These are phyloP conservation scores for Luidia sarsii DNA, from an alignment of 53 echinoderm and acorn worm species.

Conservation along the genomic window DNA sequence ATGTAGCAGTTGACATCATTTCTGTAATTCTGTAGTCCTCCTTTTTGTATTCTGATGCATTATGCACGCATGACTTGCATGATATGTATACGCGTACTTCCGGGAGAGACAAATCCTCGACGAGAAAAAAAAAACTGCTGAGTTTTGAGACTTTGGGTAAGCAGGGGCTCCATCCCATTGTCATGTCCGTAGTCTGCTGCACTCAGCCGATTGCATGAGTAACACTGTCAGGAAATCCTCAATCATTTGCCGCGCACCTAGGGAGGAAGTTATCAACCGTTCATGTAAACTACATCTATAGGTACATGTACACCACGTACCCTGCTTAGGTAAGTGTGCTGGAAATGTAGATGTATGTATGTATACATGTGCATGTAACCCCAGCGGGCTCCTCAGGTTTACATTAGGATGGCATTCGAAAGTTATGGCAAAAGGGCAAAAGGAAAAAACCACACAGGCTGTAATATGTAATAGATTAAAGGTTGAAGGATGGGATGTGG, in stretches of 20 bases:
- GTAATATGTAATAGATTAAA: too few relatives aligned
- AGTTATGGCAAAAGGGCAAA: not conserved
- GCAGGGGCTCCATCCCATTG: not conserved
- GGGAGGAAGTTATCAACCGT: slow-evolving; percentile 21
- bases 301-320: not conserved
- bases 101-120: not conserved
- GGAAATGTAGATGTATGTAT: not conserved
- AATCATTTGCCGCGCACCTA: slow-evolving; percentile 24
- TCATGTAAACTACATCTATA: not conserved
- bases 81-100: not conserved
- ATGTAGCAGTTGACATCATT: too few relatives aligned
- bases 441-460: not conserved
- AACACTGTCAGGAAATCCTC: slow-evolving; percentile 38
- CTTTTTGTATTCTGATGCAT: not conserved
- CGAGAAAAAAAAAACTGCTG: not conserved
- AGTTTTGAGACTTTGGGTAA: too few relatives aligned
- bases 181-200: not conserved
- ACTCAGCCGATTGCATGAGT: not conserved
- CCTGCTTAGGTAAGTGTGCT: not conserved
- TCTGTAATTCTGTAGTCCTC: not conserved
- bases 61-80: not conserved
- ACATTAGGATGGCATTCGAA: not conserved
- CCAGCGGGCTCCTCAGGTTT: not conserved
- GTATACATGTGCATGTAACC: not conserved
- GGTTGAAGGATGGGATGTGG: too few relatives aligned